These are phyloP conservation scores for human (Homo sapiens) DNA, from an alignment of 2,113 vertebrate species.

Conservation along the genomic window GRCh38 chr4:153876501-153877000, in stretches of 20 bases:
- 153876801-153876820: neutral
- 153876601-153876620: no score
- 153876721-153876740: neutral
- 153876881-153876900: neutral
- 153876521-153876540: no score
- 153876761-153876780: neutral
- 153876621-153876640: no score
- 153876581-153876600: no score
- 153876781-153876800: neutral
- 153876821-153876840: neutral
- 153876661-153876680: no score
- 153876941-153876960: neutral
- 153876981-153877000: neutral
- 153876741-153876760: neutral
- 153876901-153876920: neutral
- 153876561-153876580: no score
- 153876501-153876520: no score
- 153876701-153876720: neutral
- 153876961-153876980: neutral
- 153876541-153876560: no score
- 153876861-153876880: neutral
- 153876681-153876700: neutral
- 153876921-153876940: neutral
- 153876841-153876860: neutral
- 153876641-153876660: no score